Evolutionary conservation across 2,113 vertebrate genomes (phyloP).

Genomic region (Entomyzon cyanotis): DNA sequence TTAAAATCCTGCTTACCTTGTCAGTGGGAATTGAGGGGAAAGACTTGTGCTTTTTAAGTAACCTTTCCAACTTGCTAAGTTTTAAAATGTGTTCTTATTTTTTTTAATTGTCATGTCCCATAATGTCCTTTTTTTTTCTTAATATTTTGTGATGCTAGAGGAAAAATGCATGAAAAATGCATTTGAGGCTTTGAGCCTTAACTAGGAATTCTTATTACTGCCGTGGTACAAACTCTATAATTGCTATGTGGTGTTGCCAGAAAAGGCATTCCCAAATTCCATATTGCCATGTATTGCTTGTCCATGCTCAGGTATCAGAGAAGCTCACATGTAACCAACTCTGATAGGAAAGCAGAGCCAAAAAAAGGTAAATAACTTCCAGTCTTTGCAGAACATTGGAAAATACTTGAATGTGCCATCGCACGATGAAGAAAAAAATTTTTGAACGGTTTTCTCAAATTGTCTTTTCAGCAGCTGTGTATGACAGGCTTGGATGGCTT

Average conservation of each 20-base stretch:
- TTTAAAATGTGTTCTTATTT: background rate
- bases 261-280: background rate
- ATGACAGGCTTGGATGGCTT: background rate
- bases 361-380: background rate
- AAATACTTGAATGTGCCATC: background rate
- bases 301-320: background rate
- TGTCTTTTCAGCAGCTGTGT: background rate
- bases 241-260: background rate
- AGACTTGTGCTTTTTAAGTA: background rate
- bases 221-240: background rate
- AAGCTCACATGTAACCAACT: background rate
- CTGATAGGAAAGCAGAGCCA: background rate
- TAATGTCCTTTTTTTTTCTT: background rate
- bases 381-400: background rate
- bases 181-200: background rate
- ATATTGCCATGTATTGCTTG: fast-evolving
- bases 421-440: background rate
- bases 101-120: background rate
- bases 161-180: background rate
- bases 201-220: background rate
- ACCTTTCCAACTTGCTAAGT: background rate
- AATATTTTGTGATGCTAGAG: background rate
- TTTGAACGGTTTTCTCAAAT: background rate
- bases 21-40: background rate
- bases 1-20: background rate